Evolutionary conservation across 2,888 invertebrate species (phyloP), one percentile per base, ranked within the genome.

Genomic region (Ophioninae sp.): DNA sequence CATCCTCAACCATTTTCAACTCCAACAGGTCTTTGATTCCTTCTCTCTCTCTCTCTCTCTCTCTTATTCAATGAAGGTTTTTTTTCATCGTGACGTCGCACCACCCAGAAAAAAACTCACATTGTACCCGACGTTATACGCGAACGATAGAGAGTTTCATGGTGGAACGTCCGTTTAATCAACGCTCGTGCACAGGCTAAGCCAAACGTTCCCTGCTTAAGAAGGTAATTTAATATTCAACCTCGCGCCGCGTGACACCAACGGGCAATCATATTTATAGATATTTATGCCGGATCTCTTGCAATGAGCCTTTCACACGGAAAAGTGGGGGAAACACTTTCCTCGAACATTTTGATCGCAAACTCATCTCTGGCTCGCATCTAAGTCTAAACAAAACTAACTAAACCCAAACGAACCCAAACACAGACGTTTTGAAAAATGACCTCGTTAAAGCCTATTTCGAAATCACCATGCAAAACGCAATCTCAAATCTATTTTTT

Each of bases 191-290:
- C 84, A 84, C 84, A 83, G 72, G 68, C 77, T 84, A 79, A 83
- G 82, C 79, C 82, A 76, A 82, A 82, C 84, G 71, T 82, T 82
- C 77, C 72, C 88, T 89, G 87, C 88, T 91, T 90, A 90, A 89
- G 91, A 90, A 88, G 88, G 91, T 91, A 90, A 91, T 91, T 91
- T 91, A 91, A 91, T 91, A 91, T 90, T 88, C 90, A 89, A 88
- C 89, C 88, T 90, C 89, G 89, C 88, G 88, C 88, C 88, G 87
- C 87, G 85, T 86, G 87, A 20, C 56, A 82, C 76, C 82, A 78
- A 79, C 85, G 76, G 65, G 86, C 83, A 87, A 87, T 90, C 89
- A 90, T 90, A 90, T 90, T 90, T 89, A 90, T 89, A 90, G 87
- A 89, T 89, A 89, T 90, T 90, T 90, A 90, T 90, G 85, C 88